phyloP scores from a whole-genome alignment of 2,888 invertebrate genomes.

The Epiblema foenella region DNA sequence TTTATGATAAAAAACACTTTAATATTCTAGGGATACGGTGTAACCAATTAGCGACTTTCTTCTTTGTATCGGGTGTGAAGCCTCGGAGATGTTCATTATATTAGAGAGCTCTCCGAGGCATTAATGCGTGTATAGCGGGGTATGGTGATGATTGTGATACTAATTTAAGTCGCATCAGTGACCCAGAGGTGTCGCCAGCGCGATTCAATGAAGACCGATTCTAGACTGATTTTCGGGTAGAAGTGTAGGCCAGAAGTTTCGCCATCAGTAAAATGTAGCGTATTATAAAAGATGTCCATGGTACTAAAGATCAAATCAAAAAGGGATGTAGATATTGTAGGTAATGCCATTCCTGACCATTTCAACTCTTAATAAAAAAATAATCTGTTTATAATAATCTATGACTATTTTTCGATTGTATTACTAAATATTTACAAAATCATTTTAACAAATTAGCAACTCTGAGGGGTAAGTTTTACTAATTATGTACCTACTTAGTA shows the following conservation, averaged over 20 bases:
- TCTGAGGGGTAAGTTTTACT: no score
- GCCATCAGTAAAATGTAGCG: constrained; percentile 73
- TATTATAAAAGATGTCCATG: constrained; percentile 12
- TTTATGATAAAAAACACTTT: constrained; percentile 11
- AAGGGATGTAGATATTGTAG: no score
- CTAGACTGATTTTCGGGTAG: constrained; percentile 84
- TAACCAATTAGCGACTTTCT: constrained; percentile 1
- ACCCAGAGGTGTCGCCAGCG: constrained; percentile 60
- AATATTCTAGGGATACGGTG: constrained; percentile 18
- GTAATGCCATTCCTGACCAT: not conserved
- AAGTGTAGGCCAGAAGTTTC: constrained; percentile 76
- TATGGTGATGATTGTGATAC: constrained; percentile 80
- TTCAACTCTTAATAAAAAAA: not conserved
- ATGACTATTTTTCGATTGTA: not conserved
- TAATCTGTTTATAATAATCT: not conserved
- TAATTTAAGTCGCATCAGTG: constrained; percentile 73
- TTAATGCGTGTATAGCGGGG: constrained; percentile 48
- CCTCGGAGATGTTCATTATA: constrained; percentile 8
- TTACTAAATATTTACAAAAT: not conserved
- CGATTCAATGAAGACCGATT: constrained; percentile 74
- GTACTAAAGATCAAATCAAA: not conserved
- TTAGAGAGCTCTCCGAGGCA: constrained; percentile 45
- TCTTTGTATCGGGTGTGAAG: constrained; percentile 2
- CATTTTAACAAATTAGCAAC: no score
- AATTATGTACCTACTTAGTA: no score